Base-by-base conservation (phyloP, 2,888 invertebrate species). In the Drosophila tanythrix region DNA sequence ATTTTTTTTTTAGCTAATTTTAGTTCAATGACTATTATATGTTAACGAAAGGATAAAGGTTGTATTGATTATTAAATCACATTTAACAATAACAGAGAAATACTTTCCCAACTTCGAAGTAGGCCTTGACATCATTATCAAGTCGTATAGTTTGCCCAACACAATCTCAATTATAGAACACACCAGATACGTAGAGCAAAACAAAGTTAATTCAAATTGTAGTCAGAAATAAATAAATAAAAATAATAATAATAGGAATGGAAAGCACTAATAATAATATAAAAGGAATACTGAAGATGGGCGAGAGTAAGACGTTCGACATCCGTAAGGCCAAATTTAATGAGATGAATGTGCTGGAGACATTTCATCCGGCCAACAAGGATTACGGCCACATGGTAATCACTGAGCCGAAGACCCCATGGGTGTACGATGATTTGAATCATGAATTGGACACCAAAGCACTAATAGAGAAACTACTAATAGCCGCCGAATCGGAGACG, bases 371-470 rank as follows among this genome's bases (percentile, higher is more conserved):
- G 35, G 95, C 97, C 7, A 98, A 98, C 93, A 99, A 99, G 94
- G 99, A 99, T 94, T 99, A 99, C 93, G 99, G 99, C 11, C 98
- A 98, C 92, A 99, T 99, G 98, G 98, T 99, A 93, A 96, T 97
- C 74, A 97, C 98, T 88, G 99, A 99, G 93, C 99, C 99, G 1
- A 99, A 99, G 93, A 99, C 99, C 13, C 99, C 99, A 15, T 95
- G 94, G 56, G 96, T 96, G 63, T 94, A 95, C 21, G 94, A 95
- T n/a, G 95, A 92, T 68, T 69, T 94, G 91, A 82, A 91, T 0
- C 94, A 94, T 79, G 94, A 95, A 81, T 89, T 95, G 74, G 96
- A 96, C 85, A 96, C 97, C 0, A 94, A 95, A 67, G 94, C 96
- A 56, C 93, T 98, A 81, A 96, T 97, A 58, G 96, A 96, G 84